Percentiles rank a stretch among this genome's conserved stretches.
These are phyloP conservation scores for Lithophane ornitopus DNA, from an alignment of 2,888 invertebrate species.

Conservation along the genomic window DNA sequence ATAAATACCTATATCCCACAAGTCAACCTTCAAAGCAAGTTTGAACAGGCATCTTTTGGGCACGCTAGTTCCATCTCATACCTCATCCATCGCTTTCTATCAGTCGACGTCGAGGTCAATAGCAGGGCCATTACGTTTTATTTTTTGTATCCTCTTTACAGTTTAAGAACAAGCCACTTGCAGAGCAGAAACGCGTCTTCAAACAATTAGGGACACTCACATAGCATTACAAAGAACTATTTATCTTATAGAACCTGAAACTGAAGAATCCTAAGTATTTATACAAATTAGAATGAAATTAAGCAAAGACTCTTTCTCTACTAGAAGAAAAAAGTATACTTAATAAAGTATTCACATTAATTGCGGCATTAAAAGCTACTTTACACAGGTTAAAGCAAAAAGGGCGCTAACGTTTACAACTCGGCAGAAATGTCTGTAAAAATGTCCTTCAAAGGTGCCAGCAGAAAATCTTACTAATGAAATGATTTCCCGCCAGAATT, in stretches of 20 bases:
- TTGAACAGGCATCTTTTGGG: not conserved
- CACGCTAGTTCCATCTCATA: not conserved
- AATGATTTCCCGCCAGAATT: not conserved
- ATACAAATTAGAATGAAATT: slow-evolving; percentile 19
- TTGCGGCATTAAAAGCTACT: slow-evolving; percentile 3
- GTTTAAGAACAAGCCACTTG: not conserved
- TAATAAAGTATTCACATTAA: slow-evolving; percentile 21
- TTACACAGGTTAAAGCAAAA: slow-evolving; percentile 3
- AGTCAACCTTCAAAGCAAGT: not conserved
- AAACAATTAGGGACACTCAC: not conserved
- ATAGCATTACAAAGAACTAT: slow-evolving; percentile 43
- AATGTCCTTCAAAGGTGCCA: not conserved
- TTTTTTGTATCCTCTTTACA: not conserved
- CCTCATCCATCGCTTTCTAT: not conserved
- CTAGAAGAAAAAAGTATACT: slow-evolving; percentile 10
- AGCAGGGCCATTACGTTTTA: too few relatives aligned
- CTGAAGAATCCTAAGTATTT: slow-evolving; percentile 26
- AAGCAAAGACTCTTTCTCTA: slow-evolving; percentile 18
- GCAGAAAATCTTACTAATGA: not conserved
- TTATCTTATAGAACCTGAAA: slow-evolving; percentile 42
- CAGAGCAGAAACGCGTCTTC: not conserved
- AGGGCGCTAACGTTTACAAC: not conserved
- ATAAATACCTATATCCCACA: too few relatives aligned
- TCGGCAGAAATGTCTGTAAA: slow-evolving; percentile 4
- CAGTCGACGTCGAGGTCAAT: not conserved